phyloP scores from a whole-genome alignment of 2,113 vertebrate genomes.

The Dicentrarchus labrax region DNA sequence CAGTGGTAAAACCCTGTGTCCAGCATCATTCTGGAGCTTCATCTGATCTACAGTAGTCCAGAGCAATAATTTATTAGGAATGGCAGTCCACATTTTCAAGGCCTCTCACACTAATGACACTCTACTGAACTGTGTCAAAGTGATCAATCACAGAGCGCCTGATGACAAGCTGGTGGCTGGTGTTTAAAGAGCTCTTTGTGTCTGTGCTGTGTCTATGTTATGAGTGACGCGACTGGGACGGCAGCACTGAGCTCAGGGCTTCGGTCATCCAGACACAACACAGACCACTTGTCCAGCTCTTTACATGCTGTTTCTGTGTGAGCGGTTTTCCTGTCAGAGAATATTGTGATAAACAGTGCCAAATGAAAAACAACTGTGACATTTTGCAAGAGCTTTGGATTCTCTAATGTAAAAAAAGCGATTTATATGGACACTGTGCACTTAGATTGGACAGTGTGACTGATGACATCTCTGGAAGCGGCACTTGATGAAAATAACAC shows the following conservation, averaged over 20 bases:
- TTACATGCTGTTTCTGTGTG: neutral
- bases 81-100: slow-evolving; percentile 28
- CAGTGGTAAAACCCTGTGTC: neutral
- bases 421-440: neutral
- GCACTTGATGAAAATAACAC: slow-evolving; percentile 15
- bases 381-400: neutral
- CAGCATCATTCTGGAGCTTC: neutral
- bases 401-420: neutral
- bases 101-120: slow-evolving; percentile 44
- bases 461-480: neutral
- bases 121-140: slow-evolving; percentile 40
- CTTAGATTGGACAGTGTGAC: neutral
- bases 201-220: slow-evolving; percentile 25
- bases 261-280: slow-evolving; percentile 48
- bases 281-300: slow-evolving; percentile 18
- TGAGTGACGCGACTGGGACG: slow-evolving; percentile 53
- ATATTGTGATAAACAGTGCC: neutral
- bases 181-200: slow-evolving; percentile 64
- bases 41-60: neutral
- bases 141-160: slow-evolving; percentile 55
- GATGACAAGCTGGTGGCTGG: slow-evolving; percentile 45
- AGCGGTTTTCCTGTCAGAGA: neutral
- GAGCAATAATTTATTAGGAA: slow-evolving; percentile 23
- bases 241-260: slow-evolving; percentile 46
- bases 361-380: neutral